phyloP scores from a whole-genome alignment of 2,888 invertebrate genomes.

The Ophion slaviceki region DNA sequence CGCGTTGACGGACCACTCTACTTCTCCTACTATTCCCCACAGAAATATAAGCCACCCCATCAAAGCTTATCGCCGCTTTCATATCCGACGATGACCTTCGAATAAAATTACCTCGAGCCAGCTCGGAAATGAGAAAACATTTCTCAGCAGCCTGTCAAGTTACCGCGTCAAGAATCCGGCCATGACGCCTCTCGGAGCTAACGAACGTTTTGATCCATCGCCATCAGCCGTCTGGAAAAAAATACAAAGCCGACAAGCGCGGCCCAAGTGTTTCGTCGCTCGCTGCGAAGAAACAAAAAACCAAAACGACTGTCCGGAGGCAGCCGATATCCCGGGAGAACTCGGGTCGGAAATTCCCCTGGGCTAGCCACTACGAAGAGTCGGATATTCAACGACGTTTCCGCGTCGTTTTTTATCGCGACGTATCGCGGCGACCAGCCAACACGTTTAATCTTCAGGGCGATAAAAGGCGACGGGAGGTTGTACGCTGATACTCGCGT shows the following conservation, averaged over 20 bases:
- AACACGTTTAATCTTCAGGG: conserved; percentile 49
- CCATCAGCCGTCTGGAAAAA: not conserved
- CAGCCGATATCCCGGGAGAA: conserved; percentile 31
- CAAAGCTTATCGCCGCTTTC: conserved; percentile 16
- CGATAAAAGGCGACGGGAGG: conserved; percentile 44
- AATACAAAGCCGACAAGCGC: not conserved
- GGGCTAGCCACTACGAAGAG: not conserved
- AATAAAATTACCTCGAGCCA: not conserved
- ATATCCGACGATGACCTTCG: conserved; percentile 11
- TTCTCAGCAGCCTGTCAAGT: not conserved
- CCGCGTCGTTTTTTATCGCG: conserved; percentile 35
- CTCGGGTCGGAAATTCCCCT: conserved; percentile 20
- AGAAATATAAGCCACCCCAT: conserved; percentile 24
- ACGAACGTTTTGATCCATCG: not conserved
- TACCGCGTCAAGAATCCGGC: too few relatives aligned
- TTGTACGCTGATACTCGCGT: conserved; percentile 5
- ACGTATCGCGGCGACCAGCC: conserved; percentile 39
- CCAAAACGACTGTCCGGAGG: not conserved
- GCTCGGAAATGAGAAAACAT: not conserved
- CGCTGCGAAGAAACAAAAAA: not conserved
- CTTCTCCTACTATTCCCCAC: conserved; percentile 42
- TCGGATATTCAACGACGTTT: conserved; percentile 24
- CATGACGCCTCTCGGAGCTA: too few relatives aligned
- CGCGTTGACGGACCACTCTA: conserved; percentile 17
- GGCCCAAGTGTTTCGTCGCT: not conserved